phyloP scores from a whole-genome alignment of 1,140 invertebrate species.

The Wasmannia auropunctata region DNA sequence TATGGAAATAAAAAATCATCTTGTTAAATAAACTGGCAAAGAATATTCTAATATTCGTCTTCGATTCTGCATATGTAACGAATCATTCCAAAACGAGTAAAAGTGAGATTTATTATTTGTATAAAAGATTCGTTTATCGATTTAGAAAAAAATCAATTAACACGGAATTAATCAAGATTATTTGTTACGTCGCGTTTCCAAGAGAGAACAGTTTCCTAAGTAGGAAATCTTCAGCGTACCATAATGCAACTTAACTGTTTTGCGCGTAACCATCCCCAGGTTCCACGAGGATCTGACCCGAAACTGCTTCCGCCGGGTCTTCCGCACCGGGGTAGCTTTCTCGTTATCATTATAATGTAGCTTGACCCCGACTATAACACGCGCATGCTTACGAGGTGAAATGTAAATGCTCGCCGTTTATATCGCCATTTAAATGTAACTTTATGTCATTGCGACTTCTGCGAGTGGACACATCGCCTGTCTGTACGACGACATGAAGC shows the following conservation, averaged over 20 bases:
- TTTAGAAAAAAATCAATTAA: constrained; percentile 14
- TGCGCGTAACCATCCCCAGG: constrained; percentile 11
- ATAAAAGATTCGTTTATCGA: neutral
- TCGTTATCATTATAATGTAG: constrained; percentile 45
- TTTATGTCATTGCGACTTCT: neutral
- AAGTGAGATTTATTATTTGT: neutral
- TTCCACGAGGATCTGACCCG: constrained; percentile 33
- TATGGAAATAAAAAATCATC: neutral
- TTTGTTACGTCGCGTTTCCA: neutral
- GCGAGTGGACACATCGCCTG: neutral
- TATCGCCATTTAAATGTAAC: constrained; percentile 40
- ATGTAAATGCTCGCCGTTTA: constrained; percentile 23
- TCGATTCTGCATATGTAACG: neutral
- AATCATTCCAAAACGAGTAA: neutral
- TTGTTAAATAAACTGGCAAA: neutral
- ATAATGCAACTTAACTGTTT: constrained; percentile 52
- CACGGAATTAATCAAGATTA: constrained; percentile 20
- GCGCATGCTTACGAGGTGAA: constrained; percentile 21
- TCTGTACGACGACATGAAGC: neutral
- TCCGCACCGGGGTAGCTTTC: neutral
- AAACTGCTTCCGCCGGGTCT: constrained; percentile 40
- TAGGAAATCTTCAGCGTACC: constrained; percentile 30
- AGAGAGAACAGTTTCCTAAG: neutral
- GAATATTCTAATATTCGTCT: neutral
- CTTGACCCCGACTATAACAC: constrained; percentile 3